phyloP scores from a whole-genome alignment of 1,140 invertebrate genomes.

The Druon quercuslanigerum region DNA sequence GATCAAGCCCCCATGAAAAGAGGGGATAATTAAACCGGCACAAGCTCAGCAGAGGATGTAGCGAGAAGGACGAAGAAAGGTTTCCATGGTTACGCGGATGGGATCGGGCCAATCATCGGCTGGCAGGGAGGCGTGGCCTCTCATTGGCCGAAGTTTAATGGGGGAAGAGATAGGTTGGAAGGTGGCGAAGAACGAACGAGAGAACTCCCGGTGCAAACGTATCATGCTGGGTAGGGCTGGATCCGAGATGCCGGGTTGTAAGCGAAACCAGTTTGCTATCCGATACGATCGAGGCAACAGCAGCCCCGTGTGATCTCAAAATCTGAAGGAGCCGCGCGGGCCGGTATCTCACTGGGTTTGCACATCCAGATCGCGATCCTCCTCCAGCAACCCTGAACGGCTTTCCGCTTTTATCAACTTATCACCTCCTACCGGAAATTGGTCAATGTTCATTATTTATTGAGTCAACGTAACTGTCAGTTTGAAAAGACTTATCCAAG shows the following conservation, averaged over 20 bases:
- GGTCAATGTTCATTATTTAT: no score
- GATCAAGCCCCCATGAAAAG: conserved; percentile 41
- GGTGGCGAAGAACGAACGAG: conserved; percentile 45
- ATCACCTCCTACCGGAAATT: not conserved
- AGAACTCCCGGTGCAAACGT: conserved; percentile 66
- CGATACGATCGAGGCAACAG: conserved; percentile 75
- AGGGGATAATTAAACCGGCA: conserved; percentile 72
- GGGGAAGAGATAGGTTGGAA: conserved; percentile 42
- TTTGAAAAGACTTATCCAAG: no score
- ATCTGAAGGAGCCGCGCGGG: conserved; percentile 41
- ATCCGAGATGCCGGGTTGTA: conserved; percentile 74
- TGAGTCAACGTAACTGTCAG: no score
- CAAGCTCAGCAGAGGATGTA: conserved; percentile 50
- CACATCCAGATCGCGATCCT: not conserved
- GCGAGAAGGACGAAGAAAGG: conserved; percentile 67
- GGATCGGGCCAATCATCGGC: conserved; percentile 70
- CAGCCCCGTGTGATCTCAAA: conserved; percentile 47
- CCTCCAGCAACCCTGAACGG: not conserved
- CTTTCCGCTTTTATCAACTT: not conserved
- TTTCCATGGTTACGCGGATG: conserved; percentile 67
- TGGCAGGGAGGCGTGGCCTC: conserved; percentile 65
- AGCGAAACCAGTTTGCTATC: conserved; percentile 76
- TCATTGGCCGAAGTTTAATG: conserved; percentile 58
- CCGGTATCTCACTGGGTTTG: conserved; percentile 19
- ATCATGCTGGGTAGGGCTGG: conserved; percentile 75